These are phyloP conservation scores for Tachina fera DNA, from an alignment of 2,888 invertebrate species.

Conservation along the genomic window DNA sequence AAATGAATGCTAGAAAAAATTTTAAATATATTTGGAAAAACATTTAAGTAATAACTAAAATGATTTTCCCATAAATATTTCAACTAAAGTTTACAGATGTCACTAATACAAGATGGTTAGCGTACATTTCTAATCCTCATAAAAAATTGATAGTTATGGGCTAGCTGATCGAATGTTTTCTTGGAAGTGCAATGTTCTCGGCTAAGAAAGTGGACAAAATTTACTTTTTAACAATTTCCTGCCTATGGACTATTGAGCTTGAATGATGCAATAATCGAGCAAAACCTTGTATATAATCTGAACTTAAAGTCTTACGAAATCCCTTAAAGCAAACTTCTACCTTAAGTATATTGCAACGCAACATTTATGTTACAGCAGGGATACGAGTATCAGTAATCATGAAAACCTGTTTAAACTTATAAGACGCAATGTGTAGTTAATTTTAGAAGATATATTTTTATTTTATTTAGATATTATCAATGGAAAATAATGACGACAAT, in stretches of 20 bases:
- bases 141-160: too few species aligned
- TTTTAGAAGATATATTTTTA: background rate
- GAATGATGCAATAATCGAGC: too few species aligned
- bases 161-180: too few species aligned
- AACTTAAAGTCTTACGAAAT: too few species aligned
- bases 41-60: background rate
- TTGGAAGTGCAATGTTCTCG: too few species aligned
- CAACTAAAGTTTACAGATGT: background rate
- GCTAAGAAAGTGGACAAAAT: too few species aligned
- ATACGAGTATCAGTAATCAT: background rate
- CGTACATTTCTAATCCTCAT: too few species aligned
- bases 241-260: too few species aligned
- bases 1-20: background rate
- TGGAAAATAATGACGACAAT: slow-evolving; percentile 50
- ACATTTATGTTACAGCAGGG: background rate
- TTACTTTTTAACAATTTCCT: too few species aligned
- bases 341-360: too few species aligned
- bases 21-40: background rate
- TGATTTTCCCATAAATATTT: slow-evolving; percentile 7
- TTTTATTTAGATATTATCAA: slow-evolving; percentile 46
- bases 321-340: too few species aligned
- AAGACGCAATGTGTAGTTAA: slow-evolving; percentile 7
- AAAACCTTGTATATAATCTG: too few species aligned
- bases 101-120: background rate
- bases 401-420: background rate